Evolutionary conservation across 2,797 vertebrate species (phyloP), one percentile per base, ranked within the genome.

Genomic region (Mus spretus): DNA sequence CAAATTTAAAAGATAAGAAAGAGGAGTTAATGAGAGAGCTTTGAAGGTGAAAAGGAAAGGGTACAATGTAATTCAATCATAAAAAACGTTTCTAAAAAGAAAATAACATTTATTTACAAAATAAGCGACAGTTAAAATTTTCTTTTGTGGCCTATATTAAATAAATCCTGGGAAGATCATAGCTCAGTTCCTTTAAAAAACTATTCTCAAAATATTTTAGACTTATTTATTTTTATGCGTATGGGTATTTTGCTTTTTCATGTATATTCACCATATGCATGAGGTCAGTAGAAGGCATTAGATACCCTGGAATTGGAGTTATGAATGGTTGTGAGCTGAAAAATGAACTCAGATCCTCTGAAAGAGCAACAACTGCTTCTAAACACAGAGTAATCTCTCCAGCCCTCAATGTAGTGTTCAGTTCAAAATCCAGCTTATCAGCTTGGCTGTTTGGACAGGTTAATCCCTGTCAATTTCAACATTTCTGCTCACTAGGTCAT

Each of bases 401-500:
- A 63, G 24, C 37, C 14, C 1, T 28, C 26, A 63, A 70, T 34
- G 40, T 31, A 83, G 3, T 84, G 1, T 53, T 61, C 91, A 53
- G 6, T 72, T 6, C 40, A 78, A 93, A 91, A 75, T 44, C 37
- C 11, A 14, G 4, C n/a, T 75, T 70, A n/a, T 10, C 28, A 59
- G 15, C 22, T 47, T 4, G 57, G 57, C 55, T 31, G 44, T 20
- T 77, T 47, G 13, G 3, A 34, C 50, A 77, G 26, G n/a, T 63
- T 53, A 70, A 91, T 59, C 2, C 81, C 6, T 28, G 70, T 96
- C 20, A 24, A 26, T 85, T 92, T 85, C 70, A 96, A 55, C 59
- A 55, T 94, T 78, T 75, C 63, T 75, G 26, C 14, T 93, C 67
- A n/a, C 50, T 59, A 67, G 50, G 34, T 44, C 26, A 77, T 6